Evolutionary conservation across 2,113 vertebrate genomes (phyloP).

Genomic region (Oenanthe oenanthe): DNA sequence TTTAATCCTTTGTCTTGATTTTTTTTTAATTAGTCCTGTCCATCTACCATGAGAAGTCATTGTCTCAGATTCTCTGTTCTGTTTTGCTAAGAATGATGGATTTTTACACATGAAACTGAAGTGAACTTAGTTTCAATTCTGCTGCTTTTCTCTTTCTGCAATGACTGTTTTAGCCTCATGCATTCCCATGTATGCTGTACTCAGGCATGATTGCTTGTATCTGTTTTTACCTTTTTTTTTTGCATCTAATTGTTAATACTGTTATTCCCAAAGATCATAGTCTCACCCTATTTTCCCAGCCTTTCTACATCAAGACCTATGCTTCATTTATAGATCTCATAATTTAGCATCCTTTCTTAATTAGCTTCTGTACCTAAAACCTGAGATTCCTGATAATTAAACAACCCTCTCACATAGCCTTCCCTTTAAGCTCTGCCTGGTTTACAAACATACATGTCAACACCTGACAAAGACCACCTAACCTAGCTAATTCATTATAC

Average conservation of each 20-base stretch:
- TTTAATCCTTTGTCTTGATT: neutral
- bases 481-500: neutral
- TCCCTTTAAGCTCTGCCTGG: neutral
- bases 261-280: neutral
- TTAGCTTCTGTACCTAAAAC: neutral
- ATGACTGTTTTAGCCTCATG: neutral
- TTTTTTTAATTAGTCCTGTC: neutral
- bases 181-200: neutral
- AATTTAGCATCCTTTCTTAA: conserved; percentile 4
- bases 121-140: neutral
- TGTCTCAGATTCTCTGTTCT: neutral
- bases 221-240: neutral
- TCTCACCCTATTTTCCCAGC: neutral
- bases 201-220: neutral
- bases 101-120: neutral
- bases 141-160: neutral
- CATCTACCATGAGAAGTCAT: neutral
- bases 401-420: neutral
- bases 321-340: neutral
- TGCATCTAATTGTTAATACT: neutral
- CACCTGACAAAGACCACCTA: neutral
- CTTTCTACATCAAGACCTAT: neutral
- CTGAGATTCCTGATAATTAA: neutral
- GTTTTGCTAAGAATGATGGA: neutral
- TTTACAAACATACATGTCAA: neutral